Evolutionary conservation across 2,888 invertebrate species (phyloP), one percentile per base, ranked within the genome.

Genomic region (Nasonia oneida): DNA sequence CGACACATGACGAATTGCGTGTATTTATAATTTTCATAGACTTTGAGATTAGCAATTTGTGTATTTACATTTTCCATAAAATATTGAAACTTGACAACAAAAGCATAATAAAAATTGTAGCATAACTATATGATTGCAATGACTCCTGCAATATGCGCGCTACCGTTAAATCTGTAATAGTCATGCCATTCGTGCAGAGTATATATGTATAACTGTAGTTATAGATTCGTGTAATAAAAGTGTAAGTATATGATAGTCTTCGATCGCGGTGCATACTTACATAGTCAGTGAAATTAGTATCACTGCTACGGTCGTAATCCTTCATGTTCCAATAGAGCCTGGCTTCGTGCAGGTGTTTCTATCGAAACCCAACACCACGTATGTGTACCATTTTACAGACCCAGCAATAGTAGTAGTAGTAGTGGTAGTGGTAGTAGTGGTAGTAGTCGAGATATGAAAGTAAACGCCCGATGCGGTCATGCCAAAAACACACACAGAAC

Each of bases 331-430:
- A 95, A 94, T 94, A 95, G 89, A 95, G 94, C 93, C 94, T 94
- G 92, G 95, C 95, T 92, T 95, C 95, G 94, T 94, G 95, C 94
- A 95, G 95, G 93, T 95, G 94, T 95, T 95, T 95, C 95, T 95
- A 94, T 93, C 93, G 89, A 91, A 92, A 93, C 92, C 93, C 85
- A 87, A 70, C 85, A 87, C 85, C 87, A 53, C 71, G 73, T 42
- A 70, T 90, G 53, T 79, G 37, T 79, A 90, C 90, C 92, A 90
- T 91, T 91, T 91, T 91, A 91, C 90, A 91, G 91, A 90, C 90
- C 91, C 91, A 90, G 89, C 90, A 89, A 61, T 83, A 82, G 79
- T 89, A 89, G 85, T 89, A 90, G 90, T 90, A 89, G 89, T 89
- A 70, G 86, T 79, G 53, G 86, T 67, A 64, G 86, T 73, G 53